Percentiles rank a stretch among this genome's conserved stretches.
Evolutionary conservation across 2,888 invertebrate genomes (phyloP).

Genomic region (Tetramorium bicarinatum): DNA sequence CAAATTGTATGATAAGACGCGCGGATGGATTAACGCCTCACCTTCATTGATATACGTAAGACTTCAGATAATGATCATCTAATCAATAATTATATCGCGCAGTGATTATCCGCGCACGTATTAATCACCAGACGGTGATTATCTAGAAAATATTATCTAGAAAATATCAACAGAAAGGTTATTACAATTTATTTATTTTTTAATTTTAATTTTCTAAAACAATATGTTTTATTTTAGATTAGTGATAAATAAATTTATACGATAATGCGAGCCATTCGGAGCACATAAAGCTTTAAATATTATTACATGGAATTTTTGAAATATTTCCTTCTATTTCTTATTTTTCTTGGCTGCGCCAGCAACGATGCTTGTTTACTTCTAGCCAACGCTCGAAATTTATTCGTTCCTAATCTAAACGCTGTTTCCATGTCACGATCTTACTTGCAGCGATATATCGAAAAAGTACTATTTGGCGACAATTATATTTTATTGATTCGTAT

Average conservation of each 20-base stretch:
- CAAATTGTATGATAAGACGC: conserved; percentile 9
- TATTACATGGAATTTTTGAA: neutral
- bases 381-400: neutral
- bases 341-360: neutral
- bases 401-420: neutral
- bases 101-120: neutral
- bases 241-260: neutral
- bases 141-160: neutral
- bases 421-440: conserved; percentile 3
- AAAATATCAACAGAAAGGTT: conserved; percentile 4
- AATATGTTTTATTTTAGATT: neutral
- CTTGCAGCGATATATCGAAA: neutral
- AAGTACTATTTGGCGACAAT: neutral
- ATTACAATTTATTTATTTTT: neutral
- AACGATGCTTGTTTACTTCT: conserved; percentile 12
- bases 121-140: neutral
- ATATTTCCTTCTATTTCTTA: neutral
- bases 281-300: neutral
- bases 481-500: neutral
- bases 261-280: neutral
- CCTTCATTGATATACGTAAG: neutral
- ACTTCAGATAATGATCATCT: neutral
- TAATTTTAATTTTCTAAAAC: neutral
- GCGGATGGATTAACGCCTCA: neutral
- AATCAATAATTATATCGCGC: neutral